Evolutionary conservation across 2,797 vertebrate species (phyloP).

Genomic region (Hippocampus kuda): DNA sequence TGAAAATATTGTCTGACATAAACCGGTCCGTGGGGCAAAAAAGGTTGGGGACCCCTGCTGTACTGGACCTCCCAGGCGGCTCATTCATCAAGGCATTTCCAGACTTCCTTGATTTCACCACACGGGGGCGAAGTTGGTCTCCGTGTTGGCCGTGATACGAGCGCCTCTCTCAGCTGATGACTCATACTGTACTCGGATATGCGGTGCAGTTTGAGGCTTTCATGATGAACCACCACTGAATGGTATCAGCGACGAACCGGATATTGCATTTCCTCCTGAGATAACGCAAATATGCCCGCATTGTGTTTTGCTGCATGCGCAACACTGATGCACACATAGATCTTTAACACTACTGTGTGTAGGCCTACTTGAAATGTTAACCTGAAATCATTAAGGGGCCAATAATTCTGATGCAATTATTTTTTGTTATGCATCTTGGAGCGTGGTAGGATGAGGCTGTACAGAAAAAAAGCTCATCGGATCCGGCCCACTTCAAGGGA

Average conservation of each 20-base stretch:
- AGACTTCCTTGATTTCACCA: slow-evolving; percentile 27
- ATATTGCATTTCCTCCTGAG: slow-evolving; percentile 47
- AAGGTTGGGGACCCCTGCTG: no score
- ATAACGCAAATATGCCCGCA: slow-evolving; percentile 15
- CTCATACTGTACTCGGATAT: slow-evolving; percentile 44
- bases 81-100: slow-evolving; percentile 37
- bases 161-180: slow-evolving; percentile 41
- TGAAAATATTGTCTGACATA: no score
- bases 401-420: not conserved
- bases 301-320: slow-evolving; percentile 2
- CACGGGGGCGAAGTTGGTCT: slow-evolving; percentile 37
- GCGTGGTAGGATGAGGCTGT: slow-evolving; percentile 4
- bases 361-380: not conserved
- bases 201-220: slow-evolving; percentile 21
- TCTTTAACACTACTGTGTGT: not conserved
- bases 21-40: no score
- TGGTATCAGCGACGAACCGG: slow-evolving; percentile 48
- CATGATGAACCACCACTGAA: slow-evolving; percentile 42
- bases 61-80: not conserved
- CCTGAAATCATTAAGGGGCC: not conserved
- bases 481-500: slow-evolving; percentile 34
- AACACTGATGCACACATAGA: not conserved
- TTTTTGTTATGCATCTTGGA: not conserved
- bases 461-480: slow-evolving; percentile 14
- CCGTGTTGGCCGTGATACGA: slow-evolving; percentile 19